Evolutionary conservation across 1,140 invertebrate genomes (phyloP).

Genomic region (Homalodisca vitripennis): DNA sequence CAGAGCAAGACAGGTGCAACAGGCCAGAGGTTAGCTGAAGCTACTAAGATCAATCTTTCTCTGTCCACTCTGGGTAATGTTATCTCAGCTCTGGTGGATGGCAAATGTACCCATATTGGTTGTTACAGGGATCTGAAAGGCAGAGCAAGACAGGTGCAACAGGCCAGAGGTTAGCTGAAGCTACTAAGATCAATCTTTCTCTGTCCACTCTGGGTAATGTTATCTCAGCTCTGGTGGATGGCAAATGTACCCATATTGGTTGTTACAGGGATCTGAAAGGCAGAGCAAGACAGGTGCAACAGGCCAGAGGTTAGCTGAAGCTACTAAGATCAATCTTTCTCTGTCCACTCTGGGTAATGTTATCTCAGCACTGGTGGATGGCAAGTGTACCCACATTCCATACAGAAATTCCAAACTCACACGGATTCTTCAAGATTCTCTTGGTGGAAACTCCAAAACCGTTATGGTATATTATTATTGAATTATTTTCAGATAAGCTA

Average conservation of each 20-base stretch:
- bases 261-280: slow-evolving; percentile 72
- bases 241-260: slow-evolving; percentile 76
- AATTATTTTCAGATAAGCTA: too few relatives aligned
- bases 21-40: slow-evolving; percentile 87
- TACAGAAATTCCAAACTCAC: slow-evolving; percentile 95
- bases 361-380: slow-evolving; percentile 92
- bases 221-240: slow-evolving; percentile 92
- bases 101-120: slow-evolving; percentile 54
- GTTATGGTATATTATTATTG: too few relatives aligned
- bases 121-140: slow-evolving; percentile 72
- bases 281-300: slow-evolving; percentile 90
- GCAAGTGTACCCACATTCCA: slow-evolving; percentile 91
- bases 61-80: slow-evolving; percentile 93
- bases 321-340: slow-evolving; percentile 94
- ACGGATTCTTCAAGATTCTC: slow-evolving; percentile 87
- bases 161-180: slow-evolving; percentile 87
- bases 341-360: slow-evolving; percentile 93
- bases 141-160: slow-evolving; percentile 90
- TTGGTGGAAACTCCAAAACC: slow-evolving; percentile 96
- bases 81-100: slow-evolving; percentile 92
- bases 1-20: slow-evolving; percentile 90
- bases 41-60: slow-evolving; percentile 94
- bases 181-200: slow-evolving; percentile 94
- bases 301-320: slow-evolving; percentile 87
- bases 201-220: slow-evolving; percentile 93